A percentile compares a stretch with the other conserved stretches of the same genome.
Evolutionary conservation across 2,113 vertebrate species (phyloP).

Genomic region (Pituophis catenifer): DNA sequence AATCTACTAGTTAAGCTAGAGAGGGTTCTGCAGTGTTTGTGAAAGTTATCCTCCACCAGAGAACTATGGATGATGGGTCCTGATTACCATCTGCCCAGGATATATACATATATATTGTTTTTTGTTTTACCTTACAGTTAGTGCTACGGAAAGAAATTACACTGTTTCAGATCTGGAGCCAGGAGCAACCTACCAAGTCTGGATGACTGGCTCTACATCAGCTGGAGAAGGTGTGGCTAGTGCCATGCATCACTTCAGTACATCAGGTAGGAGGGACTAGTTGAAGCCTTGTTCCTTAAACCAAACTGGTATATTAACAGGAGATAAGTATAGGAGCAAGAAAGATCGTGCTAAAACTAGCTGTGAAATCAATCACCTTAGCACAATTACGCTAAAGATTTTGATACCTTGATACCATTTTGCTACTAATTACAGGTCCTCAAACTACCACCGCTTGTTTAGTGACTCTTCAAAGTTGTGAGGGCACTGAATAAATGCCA

Average conservation of each 20-base stretch:
- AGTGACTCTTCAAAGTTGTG: neutral
- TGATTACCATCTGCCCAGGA: no score
- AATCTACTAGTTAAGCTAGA: neutral
- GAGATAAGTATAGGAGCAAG: neutral
- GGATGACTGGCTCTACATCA: constrained; percentile 50
- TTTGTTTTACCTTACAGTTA: neutral
- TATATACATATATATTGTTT: neutral
- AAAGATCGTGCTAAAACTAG: neutral
- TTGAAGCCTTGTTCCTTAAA: neutral
- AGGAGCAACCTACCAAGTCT: constrained; percentile 44
- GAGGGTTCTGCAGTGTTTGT: neutral
- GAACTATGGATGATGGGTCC: neutral
- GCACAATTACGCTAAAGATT: neutral
- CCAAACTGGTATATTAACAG: neutral
- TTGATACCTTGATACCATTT: neutral
- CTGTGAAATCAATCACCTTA: neutral
- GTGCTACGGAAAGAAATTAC: neutral
- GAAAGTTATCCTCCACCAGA: neutral
- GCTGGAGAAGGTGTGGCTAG: constrained; percentile 54
- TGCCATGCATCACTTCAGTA: constrained; percentile 38
- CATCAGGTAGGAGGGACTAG: constrained; percentile 43
- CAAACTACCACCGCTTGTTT: neutral
- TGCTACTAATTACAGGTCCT: neutral
- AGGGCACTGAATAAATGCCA: neutral
- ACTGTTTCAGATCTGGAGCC: constrained; percentile 30